These are phyloP conservation scores for Macrotis lagotis DNA, from an alignment of 2,113 vertebrate genomes.

Conservation along the genomic window DNA sequence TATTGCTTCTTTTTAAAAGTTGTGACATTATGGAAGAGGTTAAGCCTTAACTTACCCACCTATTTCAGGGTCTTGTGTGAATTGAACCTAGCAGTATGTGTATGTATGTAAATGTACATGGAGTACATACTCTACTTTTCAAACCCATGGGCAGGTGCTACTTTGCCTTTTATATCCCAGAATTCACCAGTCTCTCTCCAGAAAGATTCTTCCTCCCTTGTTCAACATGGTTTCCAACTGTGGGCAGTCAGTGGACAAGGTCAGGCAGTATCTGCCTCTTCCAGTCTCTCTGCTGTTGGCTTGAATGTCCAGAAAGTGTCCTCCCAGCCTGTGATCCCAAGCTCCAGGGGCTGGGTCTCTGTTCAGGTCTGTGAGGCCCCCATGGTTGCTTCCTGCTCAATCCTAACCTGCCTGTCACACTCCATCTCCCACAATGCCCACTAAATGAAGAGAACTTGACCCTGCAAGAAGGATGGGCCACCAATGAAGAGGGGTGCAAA, in stretches of 20 bases:
- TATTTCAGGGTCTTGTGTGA: not conserved
- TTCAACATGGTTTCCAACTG: not conserved
- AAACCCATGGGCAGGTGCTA: not conserved
- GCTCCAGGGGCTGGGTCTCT: not conserved
- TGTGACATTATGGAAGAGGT: too few relatives aligned
- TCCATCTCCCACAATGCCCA: not conserved
- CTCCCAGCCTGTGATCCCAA: not conserved
- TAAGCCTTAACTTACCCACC: too few relatives aligned
- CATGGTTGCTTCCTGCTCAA: not conserved
- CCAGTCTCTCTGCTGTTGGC: not conserved
- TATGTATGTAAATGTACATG: not conserved
- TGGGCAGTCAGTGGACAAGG: not conserved
- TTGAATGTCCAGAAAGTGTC: not conserved
- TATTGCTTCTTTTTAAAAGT: too few relatives aligned
- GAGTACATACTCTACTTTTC: not conserved
- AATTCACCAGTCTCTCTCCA: not conserved
- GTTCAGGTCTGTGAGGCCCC: not conserved
- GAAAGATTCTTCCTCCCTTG: not conserved
- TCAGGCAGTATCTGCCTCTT: not conserved
- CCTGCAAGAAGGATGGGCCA: not conserved
- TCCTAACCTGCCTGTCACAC: not conserved
- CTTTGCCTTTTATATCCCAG: not conserved
- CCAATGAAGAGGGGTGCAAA: not conserved
- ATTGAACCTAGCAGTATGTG: not conserved
- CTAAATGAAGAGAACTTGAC: not conserved